Conservation (phyloP, 2,888 invertebrate species). For the Xanthia icteritia region DNA sequence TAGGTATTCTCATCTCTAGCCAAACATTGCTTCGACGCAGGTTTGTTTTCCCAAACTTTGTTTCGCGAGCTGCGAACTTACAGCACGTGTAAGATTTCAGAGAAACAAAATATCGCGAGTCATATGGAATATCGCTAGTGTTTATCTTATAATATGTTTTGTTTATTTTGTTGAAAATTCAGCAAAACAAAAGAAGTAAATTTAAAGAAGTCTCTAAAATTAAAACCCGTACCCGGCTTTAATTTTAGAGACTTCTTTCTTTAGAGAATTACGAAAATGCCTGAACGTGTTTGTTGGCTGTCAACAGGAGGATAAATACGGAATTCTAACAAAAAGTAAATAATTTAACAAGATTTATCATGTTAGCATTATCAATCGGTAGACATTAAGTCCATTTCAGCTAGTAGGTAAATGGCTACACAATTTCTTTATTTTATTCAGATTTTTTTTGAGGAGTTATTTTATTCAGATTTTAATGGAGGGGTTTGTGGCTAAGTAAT, state of each 20-base stretch:
- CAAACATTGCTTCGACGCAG: slow-evolving; percentile 55
- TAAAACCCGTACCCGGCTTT: no score
- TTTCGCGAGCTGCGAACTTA: slow-evolving; percentile 38
- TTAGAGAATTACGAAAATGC: neutral
- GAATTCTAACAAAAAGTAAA: neutral
- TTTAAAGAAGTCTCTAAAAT: no score
- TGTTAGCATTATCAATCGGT: neutral
- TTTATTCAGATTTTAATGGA: neutral
- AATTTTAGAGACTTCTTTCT: neutral
- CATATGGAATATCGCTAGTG: slow-evolving; percentile 5
- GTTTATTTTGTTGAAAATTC: slow-evolving; percentile 6
- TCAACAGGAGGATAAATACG: neutral
- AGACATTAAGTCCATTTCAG: neutral
- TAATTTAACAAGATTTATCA: neutral
- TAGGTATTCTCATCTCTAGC: slow-evolving; percentile 54
- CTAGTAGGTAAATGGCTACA: neutral
- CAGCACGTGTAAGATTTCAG: slow-evolving; percentile 28
- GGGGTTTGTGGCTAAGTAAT: no score
- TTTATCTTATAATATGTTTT: neutral
- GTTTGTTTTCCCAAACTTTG: slow-evolving; percentile 69
- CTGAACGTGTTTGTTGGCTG: neutral
- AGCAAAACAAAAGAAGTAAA: no score
- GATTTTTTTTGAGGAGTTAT: neutral
- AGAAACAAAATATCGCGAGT: slow-evolving; percentile 14
- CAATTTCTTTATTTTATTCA: neutral